These are phyloP conservation scores for Eurosta solidaginis DNA, from an alignment of 1,140 invertebrate species.

Conservation along the genomic window DNA sequence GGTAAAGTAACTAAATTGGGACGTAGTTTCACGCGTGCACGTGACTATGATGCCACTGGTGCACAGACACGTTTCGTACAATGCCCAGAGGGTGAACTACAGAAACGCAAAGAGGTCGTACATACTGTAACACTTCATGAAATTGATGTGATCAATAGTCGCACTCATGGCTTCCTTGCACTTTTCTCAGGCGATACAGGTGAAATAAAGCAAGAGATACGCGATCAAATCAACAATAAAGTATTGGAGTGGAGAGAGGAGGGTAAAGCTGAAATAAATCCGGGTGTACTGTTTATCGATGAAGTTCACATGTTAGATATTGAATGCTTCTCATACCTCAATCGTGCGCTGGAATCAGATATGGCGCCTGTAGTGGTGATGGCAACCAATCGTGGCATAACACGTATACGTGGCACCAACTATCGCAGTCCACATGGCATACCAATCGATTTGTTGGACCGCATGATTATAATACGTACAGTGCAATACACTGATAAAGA, in stretches of 20 bases:
- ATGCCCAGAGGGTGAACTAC: conserved; percentile 97
- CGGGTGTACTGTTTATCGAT: conserved; percentile 91
- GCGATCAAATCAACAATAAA: conserved; percentile 98
- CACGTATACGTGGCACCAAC: conserved; percentile 92
- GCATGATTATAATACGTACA: conserved; percentile 94
- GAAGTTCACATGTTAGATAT: conserved; percentile 99
- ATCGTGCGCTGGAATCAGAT: conserved; percentile 94
- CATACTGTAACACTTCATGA: conserved; percentile 99
- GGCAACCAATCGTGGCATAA: conserved; percentile 98
- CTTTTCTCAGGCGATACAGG: conserved; percentile 98
- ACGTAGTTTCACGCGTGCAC: conserved; percentile 90
- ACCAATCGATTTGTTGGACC: conserved; percentile 93
- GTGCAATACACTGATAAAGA: conserved; percentile 87
- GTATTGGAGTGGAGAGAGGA: conserved; percentile 98
- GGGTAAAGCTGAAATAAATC: conserved; percentile 98
- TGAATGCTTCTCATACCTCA: conserved; percentile 98
- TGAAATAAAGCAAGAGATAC: conserved; percentile 96
- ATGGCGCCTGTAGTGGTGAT: conserved; percentile 97
- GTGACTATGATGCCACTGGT: conserved; percentile 97
- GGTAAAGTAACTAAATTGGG: conserved; percentile 96
- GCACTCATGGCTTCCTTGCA: conserved; percentile 96
- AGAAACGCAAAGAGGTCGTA: conserved; percentile 98
- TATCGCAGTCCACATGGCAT: conserved; percentile 93
- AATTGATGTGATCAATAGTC: conserved; percentile 96
- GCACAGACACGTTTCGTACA: conserved; percentile 94